A percentile compares a stretch with the other conserved stretches of the same genome.
phyloP scores from a whole-genome alignment of 2,888 invertebrate genomes.

The Elmis aenea region DNA sequence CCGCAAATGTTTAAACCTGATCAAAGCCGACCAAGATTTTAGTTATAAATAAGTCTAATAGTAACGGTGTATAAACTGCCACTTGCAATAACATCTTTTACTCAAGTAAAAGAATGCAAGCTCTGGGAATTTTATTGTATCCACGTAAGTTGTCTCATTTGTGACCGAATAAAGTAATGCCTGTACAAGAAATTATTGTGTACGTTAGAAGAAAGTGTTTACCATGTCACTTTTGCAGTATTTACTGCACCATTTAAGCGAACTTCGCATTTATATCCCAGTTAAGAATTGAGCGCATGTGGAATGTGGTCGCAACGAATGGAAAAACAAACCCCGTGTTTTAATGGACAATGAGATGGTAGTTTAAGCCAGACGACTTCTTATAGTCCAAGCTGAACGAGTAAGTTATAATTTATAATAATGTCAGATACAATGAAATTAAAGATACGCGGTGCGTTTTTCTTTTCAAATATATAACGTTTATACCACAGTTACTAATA shows the following conservation, averaged over 20 bases:
- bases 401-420: slow-evolving; percentile 45
- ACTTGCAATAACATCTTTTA: too few relatives aligned
- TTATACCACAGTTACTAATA: not conserved
- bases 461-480: slow-evolving; percentile 8
- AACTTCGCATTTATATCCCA: slow-evolving; percentile 39
- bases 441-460: slow-evolving; percentile 35
- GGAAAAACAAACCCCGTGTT: slow-evolving; percentile 43
- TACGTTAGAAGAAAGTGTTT: slow-evolving; percentile 5
- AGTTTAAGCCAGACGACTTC: slow-evolving; percentile 43
- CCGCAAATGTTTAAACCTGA: too few relatives aligned
- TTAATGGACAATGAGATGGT: slow-evolving; percentile 45
- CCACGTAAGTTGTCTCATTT: too few relatives aligned
- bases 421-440: slow-evolving; percentile 41
- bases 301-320: slow-evolving; percentile 41
- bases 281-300: slow-evolving; percentile 41
- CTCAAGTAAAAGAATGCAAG: too few relatives aligned
- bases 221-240: slow-evolving; percentile 11
- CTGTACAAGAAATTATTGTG: not conserved
- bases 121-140: too few relatives aligned
- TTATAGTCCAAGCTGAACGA: slow-evolving; percentile 35
- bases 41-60: too few relatives aligned
- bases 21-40: too few relatives aligned
- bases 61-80: too few relatives aligned
- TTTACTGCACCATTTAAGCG: slow-evolving; percentile 23
- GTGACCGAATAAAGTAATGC: too few relatives aligned